Evolutionary conservation across 2,797 vertebrate species (phyloP), one percentile per base, ranked within the genome.

Genomic region (Erpetoichthys calabaricus): DNA sequence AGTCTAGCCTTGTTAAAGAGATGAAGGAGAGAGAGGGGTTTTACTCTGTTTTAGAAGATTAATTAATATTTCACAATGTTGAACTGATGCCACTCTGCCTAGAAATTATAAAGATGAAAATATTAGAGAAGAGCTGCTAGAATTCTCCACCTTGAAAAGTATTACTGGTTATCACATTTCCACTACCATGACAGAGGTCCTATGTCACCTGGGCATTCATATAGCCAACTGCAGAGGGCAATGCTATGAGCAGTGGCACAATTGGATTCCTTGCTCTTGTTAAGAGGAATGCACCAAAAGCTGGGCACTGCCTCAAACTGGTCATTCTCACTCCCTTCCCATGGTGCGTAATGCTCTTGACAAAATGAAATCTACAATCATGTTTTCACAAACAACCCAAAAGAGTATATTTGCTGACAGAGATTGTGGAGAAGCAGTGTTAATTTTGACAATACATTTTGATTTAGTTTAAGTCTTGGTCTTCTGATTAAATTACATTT

Each of bases 241-340:
- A 53, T 47, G 54, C 53, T 41, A 57, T 61, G 53, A 60, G 42
- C 59, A 60, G 53, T 6, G 6, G 56, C 6, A 51, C 47, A 44
- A 59, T 56, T 2, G 45, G 56, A 42, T 6, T 57, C 41, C 56
- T 53, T 9, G 45, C 57, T 47, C n/a, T 62, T 46, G 55, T 62
- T 41, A 57, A 61, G 25, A 61, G 47, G 44, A 55, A 61, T 45
- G 25, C 55, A 52, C 55, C 59, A 6, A 60, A 47, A 43, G 53
- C 53, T n/a, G 59, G 42, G 52, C 45, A 55, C 53, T 60, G 45
- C 45, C 44, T 57, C 10, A 47, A 45, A 4, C 45, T 57, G 25
- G 45, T 57, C 57, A 59, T 59, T n/a, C n/a, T n/a, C n/a, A 59
- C 56, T 54, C 59, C 57, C 55, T 57, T 57, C 55, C 60, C 51